Evolutionary conservation across 2,113 vertebrate species (phyloP).

Genomic region (Myrmecophaga tridactyla): DNA sequence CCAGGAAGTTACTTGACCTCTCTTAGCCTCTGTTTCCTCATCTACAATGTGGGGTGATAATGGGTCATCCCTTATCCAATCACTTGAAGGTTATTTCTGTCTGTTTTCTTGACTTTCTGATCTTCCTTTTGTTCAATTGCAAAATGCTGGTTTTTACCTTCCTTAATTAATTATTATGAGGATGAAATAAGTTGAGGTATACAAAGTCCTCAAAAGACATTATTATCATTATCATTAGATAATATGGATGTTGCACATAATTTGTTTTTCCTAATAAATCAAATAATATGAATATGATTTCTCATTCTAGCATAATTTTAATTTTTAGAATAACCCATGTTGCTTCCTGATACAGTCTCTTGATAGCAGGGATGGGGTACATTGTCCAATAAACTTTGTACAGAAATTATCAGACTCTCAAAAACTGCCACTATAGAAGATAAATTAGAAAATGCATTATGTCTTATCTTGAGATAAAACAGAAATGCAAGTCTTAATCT

Average conservation of each 20-base stretch:
- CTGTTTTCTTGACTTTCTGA: background rate
- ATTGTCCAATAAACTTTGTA: background rate
- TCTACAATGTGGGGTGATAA: background rate
- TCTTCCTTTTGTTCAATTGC: background rate
- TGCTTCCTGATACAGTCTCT: background rate
- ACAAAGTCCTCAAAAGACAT: background rate
- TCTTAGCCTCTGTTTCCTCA: background rate
- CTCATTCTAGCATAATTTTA: background rate
- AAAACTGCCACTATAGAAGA: background rate
- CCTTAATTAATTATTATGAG: background rate
- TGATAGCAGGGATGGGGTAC: background rate
- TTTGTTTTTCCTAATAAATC: background rate
- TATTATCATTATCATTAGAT: background rate
- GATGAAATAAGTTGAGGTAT: background rate
- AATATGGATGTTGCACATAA: background rate
- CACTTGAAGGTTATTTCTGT: background rate
- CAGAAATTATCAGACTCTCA: background rate
- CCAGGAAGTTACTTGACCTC: background rate
- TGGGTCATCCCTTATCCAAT: background rate
- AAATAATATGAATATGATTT: background rate
- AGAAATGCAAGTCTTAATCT: background rate
- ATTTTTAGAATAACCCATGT: background rate
- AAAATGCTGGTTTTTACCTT: background rate
- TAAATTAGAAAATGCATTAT: constrained; percentile 9
- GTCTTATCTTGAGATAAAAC: background rate